Percentiles rank a stretch among this genome's conserved stretches.
Evolutionary conservation across 2,888 invertebrate species (phyloP).

Genomic region (Orchesella flavescens): DNA sequence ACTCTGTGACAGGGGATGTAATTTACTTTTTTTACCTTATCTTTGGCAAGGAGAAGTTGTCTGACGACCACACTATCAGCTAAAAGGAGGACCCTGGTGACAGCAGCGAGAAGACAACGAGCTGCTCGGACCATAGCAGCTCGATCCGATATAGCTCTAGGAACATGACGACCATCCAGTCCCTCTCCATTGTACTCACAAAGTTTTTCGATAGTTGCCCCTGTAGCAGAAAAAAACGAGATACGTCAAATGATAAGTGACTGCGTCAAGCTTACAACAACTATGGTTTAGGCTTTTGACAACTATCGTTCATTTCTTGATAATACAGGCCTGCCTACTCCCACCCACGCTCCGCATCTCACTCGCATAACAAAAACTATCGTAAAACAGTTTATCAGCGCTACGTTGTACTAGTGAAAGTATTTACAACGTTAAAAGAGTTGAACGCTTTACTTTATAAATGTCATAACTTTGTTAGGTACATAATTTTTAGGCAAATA

Average conservation of each 20-base stretch:
- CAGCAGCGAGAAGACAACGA: constrained; percentile 87
- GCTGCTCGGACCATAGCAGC: constrained; percentile 91
- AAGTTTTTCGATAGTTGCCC: constrained; percentile 91
- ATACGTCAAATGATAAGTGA: constrained; percentile 24
- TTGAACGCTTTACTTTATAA: too few relatives aligned
- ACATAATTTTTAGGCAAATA: too few relatives aligned
- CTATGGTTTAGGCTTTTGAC: not conserved
- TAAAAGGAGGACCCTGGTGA: constrained; percentile 94
- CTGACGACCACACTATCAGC: constrained; percentile 98
- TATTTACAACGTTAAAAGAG: too few relatives aligned
- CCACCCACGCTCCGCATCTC: too few relatives aligned
- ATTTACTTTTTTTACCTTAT: constrained; percentile 82
- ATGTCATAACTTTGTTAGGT: too few relatives aligned
- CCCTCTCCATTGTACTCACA: constrained; percentile 79
- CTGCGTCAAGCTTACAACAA: not conserved
- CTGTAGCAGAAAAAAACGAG: constrained; percentile 75
- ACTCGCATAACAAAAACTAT: too few relatives aligned
- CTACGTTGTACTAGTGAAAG: too few relatives aligned
- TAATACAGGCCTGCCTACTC: too few relatives aligned
- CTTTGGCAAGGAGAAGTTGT: constrained; percentile 94
- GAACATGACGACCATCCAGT: constrained; percentile 68
- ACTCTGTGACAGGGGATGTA: not conserved
- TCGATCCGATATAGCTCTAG: constrained; percentile 77
- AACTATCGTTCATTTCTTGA: too few relatives aligned
- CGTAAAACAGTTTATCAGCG: too few relatives aligned